These are phyloP conservation scores for Leucophenga montana DNA, from an alignment of 2,888 invertebrate genomes.

Conservation along the genomic window DNA sequence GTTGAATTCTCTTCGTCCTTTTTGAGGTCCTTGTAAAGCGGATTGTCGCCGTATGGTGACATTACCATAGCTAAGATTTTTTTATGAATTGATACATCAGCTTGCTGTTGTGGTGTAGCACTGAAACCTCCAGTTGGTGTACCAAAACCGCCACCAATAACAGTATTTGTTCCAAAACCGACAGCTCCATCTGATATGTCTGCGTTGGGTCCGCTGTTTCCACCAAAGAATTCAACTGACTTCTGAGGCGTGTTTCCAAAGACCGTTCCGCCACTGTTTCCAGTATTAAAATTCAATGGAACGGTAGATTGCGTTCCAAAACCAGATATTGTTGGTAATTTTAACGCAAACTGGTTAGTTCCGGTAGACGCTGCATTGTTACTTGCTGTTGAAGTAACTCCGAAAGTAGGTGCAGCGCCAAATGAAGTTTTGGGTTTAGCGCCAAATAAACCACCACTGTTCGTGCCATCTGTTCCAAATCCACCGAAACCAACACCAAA, in stretches of 20 bases:
- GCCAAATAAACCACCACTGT: conserved; percentile 74
- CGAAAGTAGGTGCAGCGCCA: conserved; percentile 70
- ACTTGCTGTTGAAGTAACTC: conserved; percentile 61
- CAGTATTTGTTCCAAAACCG: conserved; percentile 59
- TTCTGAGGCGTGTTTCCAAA: conserved; percentile 76
- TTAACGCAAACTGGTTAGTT: conserved; percentile 68
- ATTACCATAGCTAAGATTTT: conserved; percentile 84
- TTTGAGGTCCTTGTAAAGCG: conserved; percentile 84
- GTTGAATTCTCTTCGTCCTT: no score
- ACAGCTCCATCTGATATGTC: no score
- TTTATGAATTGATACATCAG: conserved; percentile 77
- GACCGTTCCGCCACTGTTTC: conserved; percentile 68
- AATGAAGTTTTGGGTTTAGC: no score
- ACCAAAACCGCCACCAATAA: conserved; percentile 56
- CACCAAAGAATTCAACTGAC: conserved; percentile 74
- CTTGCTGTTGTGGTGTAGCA: conserved; percentile 63
- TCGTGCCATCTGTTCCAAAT: conserved; percentile 68
- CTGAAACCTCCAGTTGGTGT: no score
- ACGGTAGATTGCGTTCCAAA: conserved; percentile 74
- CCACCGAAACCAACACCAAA: conserved; percentile 72
- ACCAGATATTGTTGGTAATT: conserved; percentile 73
- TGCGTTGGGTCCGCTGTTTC: conserved; percentile 56
- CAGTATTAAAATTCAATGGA: conserved; percentile 72
- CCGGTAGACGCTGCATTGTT: conserved; percentile 61
- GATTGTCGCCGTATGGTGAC: conserved; percentile 90